These are phyloP conservation scores for Plotosus lineatus DNA, from an alignment of 2,113 vertebrate genomes.

Conservation along the genomic window DNA sequence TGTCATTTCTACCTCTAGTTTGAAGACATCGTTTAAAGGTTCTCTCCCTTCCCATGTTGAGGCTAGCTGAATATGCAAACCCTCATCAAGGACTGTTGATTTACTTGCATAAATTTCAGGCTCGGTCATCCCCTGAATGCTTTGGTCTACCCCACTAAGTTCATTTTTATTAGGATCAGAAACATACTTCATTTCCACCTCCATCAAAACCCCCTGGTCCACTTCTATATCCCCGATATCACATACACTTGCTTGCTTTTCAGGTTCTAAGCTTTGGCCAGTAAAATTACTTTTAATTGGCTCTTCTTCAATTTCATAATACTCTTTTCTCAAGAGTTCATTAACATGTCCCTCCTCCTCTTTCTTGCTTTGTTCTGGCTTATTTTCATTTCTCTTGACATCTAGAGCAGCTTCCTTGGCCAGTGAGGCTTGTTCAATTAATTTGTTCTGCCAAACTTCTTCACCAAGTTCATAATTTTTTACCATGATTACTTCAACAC, in stretches of 20 bases:
- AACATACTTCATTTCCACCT: neutral
- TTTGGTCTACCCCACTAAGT: neutral
- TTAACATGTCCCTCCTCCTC: neutral
- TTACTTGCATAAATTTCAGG: neutral
- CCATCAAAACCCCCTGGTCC: neutral
- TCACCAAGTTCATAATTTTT: neutral
- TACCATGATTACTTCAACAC: neutral
- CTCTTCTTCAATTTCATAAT: neutral
- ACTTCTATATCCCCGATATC: neutral
- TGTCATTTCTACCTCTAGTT: neutral
- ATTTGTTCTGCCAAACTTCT: too few relatives aligned
- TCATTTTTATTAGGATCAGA: neutral
- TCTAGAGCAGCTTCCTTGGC: neutral
- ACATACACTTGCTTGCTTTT: neutral
- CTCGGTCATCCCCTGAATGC: neutral
- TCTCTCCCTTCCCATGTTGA: neutral
- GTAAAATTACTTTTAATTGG: neutral
- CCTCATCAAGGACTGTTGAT: neutral
- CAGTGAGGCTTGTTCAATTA: neutral
- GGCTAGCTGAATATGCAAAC: neutral
- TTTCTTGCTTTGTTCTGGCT: neutral
- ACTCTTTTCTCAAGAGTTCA: neutral
- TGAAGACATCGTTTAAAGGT: neutral
- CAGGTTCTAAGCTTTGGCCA: neutral
- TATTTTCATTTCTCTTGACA: neutral